Base-by-base conservation (phyloP, 2,888 invertebrate genomes). In the Sceliomorpha sp. region DNA sequence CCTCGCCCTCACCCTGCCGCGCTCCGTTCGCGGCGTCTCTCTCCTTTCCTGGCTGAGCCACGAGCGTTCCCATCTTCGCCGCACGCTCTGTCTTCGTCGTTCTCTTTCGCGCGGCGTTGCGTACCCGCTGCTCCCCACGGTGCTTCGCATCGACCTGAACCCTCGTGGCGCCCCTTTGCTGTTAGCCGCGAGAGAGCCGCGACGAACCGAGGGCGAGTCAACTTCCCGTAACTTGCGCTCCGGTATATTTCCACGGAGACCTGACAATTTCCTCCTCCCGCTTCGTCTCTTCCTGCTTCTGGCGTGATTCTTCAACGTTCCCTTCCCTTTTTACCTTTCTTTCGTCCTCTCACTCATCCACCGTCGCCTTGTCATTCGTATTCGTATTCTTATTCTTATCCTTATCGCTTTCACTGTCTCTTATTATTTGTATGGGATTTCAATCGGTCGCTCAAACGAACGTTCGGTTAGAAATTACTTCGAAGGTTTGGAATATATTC, bases 151-250 rank as follows among this genome's bases (percentile, higher is more conserved):
- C 34, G 13, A 9, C n/a, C 34, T 13, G 14, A 34, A 34, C 34
- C 34, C 34, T 34, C 34, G 14, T 14, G 20, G 20, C 34, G 1
- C 34, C 34, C 34, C 34, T 14, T 34, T 34, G 34, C 34, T 13
- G 32, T 32, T 32, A 32, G 32, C 32, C 32, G 32, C 32, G 32
- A 32, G 29, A 29, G 32, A 7, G 9, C 10, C 32, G 32, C 32
- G 32, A 10, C 40, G 44, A 36, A 42, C 44, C 9, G 31, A 40
- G 34, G 42, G 26, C 39, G 58, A 78, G 76, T 72, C 80, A 82
- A 82, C 75, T 83, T 80, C 75, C 78, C 79, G 82, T 84, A 84
- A 83, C 81, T 84, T 80, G 84, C 81, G 83, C 82, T 81, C 75
- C 79, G 83, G 81, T 84, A 83, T 82, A 84, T 84, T 84, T 84